Evolutionary conservation across 2,797 vertebrate species (phyloP).

Genomic region (Clarias fuscus): DNA sequence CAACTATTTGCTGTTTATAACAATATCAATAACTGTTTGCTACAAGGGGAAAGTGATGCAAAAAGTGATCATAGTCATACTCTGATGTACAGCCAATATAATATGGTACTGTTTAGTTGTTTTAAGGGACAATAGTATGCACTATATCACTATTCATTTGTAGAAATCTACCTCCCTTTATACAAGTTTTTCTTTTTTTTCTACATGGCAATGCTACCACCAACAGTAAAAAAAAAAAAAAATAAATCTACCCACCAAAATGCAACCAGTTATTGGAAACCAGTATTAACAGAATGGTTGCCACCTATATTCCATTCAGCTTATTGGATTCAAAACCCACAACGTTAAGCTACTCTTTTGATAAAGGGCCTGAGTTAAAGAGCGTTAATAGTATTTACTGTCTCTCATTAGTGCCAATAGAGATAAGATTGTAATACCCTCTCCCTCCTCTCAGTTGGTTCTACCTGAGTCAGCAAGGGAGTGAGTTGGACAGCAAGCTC

Average conservation of each 20-base stretch:
- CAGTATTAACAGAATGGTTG: not conserved
- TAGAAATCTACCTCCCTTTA: not conserved
- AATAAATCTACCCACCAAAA: not conserved
- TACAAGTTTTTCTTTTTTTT: not conserved
- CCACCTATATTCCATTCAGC: not conserved
- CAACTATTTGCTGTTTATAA: not conserved
- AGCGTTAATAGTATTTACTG: conserved; percentile 40
- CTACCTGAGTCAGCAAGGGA: conserved; percentile 62
- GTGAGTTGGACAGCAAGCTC: conserved; percentile 56
- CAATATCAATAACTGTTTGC: not conserved
- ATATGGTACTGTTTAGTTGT: not conserved
- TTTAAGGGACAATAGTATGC: not conserved
- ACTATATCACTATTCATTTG: not conserved
- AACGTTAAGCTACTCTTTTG: conserved; percentile 7
- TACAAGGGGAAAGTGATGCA: too few species aligned
- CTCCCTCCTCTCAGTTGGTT: conserved; percentile 52
- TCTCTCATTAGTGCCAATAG: conserved; percentile 37
- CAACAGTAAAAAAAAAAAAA: not conserved
- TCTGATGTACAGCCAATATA: too few species aligned
- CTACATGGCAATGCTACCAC: too few species aligned
- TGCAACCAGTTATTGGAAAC: not conserved
- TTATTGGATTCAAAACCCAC: not conserved
- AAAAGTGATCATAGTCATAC: not conserved
- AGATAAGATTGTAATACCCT: conserved; percentile 60
- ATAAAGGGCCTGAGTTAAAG: conserved; percentile 29